Conservation (phyloP, 2,113 vertebrate species). For the Danio rerio region DNA sequence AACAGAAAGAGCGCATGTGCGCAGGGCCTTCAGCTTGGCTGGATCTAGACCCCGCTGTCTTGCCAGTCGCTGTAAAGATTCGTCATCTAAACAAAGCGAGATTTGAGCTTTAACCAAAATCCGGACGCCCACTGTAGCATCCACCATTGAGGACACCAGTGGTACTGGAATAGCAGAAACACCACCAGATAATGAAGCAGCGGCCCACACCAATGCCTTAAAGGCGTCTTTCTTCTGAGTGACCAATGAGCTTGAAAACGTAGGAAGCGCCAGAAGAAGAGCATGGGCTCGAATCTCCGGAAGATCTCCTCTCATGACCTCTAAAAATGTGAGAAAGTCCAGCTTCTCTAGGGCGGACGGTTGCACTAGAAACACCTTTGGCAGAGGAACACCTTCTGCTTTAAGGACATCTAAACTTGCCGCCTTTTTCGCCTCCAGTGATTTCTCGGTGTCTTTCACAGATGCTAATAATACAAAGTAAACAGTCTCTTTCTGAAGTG, state of each 20-base stretch:
- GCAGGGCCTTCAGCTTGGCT: slow-evolving; percentile 61
- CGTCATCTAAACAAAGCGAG: slow-evolving; percentile 71
- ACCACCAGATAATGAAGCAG: slow-evolving; percentile 74
- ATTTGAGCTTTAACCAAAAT: slow-evolving; percentile 71
- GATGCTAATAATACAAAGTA: slow-evolving; percentile 70
- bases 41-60: slow-evolving; percentile 55
- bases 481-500: slow-evolving; percentile 63
- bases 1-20: slow-evolving; percentile 66
- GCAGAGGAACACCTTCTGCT: slow-evolving; percentile 64
- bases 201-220: slow-evolving; percentile 73
- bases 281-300: slow-evolving; percentile 72
- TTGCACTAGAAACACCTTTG: slow-evolving; percentile 68
- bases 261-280: slow-evolving; percentile 70
- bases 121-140: slow-evolving; percentile 66
- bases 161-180: slow-evolving; percentile 73
- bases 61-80: slow-evolving; percentile 69
- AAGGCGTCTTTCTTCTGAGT: slow-evolving; percentile 73
- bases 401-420: slow-evolving; percentile 64
- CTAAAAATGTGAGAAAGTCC: slow-evolving; percentile 70
- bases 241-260: slow-evolving; percentile 63
- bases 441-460: slow-evolving; percentile 61
- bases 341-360: slow-evolving; percentile 65
- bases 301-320: slow-evolving; percentile 67
- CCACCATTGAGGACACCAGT: slow-evolving; percentile 75
- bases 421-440: slow-evolving; percentile 62